Evolutionary conservation across 2,888 invertebrate species (phyloP).

Genomic region (Odontomyia ornata): DNA sequence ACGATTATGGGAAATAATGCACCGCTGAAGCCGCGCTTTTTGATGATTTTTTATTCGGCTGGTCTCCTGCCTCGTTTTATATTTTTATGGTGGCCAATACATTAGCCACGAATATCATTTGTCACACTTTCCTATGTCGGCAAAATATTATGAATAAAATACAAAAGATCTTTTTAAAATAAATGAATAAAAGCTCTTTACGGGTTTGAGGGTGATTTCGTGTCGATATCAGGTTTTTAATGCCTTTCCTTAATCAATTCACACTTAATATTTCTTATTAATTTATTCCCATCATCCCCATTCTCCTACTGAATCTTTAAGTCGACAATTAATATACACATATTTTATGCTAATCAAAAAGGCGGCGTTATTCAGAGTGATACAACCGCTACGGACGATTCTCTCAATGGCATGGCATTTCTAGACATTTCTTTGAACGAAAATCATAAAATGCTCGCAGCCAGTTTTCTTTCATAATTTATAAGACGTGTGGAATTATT

Average conservation of each 20-base stretch:
- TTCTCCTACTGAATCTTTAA: constrained; percentile 5
- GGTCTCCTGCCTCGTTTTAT: no score
- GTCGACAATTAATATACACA: constrained; percentile 10
- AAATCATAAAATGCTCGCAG: background rate
- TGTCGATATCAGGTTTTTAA: constrained; percentile 25
- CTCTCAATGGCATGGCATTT: constrained; percentile 2
- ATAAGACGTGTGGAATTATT: constrained; percentile 11
- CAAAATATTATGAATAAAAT: constrained; percentile 25
- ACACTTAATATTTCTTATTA: constrained; percentile 24
- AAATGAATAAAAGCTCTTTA: constrained; percentile 6
- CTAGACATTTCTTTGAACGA: background rate
- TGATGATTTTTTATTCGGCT: background rate
- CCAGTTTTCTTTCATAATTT: constrained; percentile 17
- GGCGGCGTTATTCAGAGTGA: background rate
- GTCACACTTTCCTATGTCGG: constrained; percentile 34
- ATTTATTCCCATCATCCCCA: constrained; percentile 37
- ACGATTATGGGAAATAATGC: constrained; percentile 11
- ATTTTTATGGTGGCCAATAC: background rate
- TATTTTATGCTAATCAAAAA: constrained; percentile 41
- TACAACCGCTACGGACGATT: background rate
- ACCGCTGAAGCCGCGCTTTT: background rate
- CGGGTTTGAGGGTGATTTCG: constrained; percentile 16
- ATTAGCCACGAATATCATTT: constrained; percentile 18
- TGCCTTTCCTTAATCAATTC: constrained; percentile 24
- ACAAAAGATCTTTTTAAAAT: constrained; percentile 21